phyloP scores from a whole-genome alignment of 2,888 invertebrate species.

The Phaedon cochleariae region DNA sequence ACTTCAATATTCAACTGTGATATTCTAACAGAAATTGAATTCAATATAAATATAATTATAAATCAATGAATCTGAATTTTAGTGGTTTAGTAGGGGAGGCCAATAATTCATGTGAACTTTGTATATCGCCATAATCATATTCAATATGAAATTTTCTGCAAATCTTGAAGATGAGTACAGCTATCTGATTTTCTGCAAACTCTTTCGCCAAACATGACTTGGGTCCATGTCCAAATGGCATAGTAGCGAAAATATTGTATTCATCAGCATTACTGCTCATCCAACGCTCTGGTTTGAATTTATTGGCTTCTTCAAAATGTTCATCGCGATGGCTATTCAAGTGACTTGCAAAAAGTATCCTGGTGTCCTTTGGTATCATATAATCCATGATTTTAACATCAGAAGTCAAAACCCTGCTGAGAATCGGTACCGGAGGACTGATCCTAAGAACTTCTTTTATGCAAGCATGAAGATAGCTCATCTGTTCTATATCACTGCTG shows the following conservation, averaged over 20 bases:
- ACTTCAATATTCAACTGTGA: too few species aligned
- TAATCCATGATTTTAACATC: constrained; percentile 70
- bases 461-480: constrained; percentile 71
- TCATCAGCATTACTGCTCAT: constrained; percentile 51
- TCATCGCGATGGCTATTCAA: constrained; percentile 70
- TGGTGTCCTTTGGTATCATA: constrained; percentile 65
- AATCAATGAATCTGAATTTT: constrained; percentile 67
- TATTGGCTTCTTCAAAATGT: constrained; percentile 71
- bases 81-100: constrained; percentile 69
- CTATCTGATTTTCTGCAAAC: constrained; percentile 69
- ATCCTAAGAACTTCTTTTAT: constrained; percentile 71
- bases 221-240: constrained; percentile 72
- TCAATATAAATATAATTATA: not conserved
- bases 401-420: constrained; percentile 68
- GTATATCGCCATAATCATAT: constrained; percentile 73
- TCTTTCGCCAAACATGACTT: constrained; percentile 71
- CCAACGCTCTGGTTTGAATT: constrained; percentile 73
- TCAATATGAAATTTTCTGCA: constrained; percentile 70
- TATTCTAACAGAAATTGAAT: not conserved
- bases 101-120: constrained; percentile 67
- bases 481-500: constrained; percentile 48
- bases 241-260: constrained; percentile 65
- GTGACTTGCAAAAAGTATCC: constrained; percentile 72
- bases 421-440: constrained; percentile 72
- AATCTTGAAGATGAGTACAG: constrained; percentile 67